Percentiles rank a stretch among this genome's conserved stretches.
Conservation (phyloP, 1,140 invertebrate species). For the Ylistrum balloti region DNA sequence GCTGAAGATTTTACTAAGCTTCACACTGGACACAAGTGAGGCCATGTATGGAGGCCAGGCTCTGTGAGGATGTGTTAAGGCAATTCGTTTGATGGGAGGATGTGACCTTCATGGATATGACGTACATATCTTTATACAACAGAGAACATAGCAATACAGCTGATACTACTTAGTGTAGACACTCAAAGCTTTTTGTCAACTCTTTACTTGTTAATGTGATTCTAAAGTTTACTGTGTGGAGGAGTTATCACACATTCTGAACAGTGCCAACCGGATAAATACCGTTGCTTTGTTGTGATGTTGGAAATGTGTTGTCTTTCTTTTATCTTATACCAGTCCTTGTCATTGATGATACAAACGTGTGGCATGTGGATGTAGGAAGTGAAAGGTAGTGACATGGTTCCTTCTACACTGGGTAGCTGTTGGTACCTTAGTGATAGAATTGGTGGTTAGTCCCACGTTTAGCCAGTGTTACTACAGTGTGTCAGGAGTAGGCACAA, state of each 20-base stretch:
- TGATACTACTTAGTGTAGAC: background rate
- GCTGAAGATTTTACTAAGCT: background rate
- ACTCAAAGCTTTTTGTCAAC: too few species aligned
- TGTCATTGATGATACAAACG: background rate
- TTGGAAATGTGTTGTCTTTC: conserved; percentile 32
- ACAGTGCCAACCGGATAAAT: conserved; percentile 17
- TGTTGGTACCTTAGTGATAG: background rate
- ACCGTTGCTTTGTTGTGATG: conserved; percentile 15
- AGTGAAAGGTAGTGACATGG: background rate
- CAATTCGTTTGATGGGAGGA: conserved; percentile 2
- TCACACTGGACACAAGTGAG: background rate
- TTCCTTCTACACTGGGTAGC: background rate
- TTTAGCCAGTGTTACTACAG: background rate
- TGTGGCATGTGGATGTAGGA: background rate
- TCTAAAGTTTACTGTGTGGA: background rate
- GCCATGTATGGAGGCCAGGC: background rate
- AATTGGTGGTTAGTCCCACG: background rate
- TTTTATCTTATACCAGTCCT: conserved; percentile 18
- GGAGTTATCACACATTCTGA: conserved; percentile 14
- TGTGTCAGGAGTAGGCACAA: conserved; percentile 11
- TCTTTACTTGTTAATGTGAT: background rate
- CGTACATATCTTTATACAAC: background rate
- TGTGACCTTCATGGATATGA: background rate
- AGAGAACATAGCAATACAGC: background rate
- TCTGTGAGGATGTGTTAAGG: background rate